phyloP scores from a whole-genome alignment of 2,888 invertebrate genomes.

The Helleia helle region DNA sequence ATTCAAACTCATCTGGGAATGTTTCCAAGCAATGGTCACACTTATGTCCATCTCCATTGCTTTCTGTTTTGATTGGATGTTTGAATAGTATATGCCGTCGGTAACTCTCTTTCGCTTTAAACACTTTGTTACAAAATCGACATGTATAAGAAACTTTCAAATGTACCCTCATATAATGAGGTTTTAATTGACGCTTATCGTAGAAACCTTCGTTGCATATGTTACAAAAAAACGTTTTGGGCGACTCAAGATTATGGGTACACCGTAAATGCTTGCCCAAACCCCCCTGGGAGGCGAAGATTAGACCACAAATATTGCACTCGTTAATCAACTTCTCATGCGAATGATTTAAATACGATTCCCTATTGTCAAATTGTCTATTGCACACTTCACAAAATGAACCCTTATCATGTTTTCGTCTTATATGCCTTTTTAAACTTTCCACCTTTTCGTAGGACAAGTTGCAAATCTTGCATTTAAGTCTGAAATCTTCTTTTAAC shows the following conservation, averaged over 20 bases:
- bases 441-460: slow-evolving; percentile 63
- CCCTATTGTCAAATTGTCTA: slow-evolving; percentile 48
- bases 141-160: slow-evolving; percentile 56
- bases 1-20: slow-evolving; percentile 51
- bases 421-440: slow-evolving; percentile 55
- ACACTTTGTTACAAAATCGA: slow-evolving; percentile 44
- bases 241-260: slow-evolving; percentile 49
- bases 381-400: slow-evolving; percentile 52
- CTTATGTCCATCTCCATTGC: slow-evolving; percentile 31
- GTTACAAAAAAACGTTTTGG: slow-evolving; percentile 49
- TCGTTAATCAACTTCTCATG: slow-evolving; percentile 49
- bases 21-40: slow-evolving; percentile 49
- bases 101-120: slow-evolving; percentile 58
- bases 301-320: slow-evolving; percentile 51
- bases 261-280: slow-evolving; percentile 53
- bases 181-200: slow-evolving; percentile 49
- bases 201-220: slow-evolving; percentile 55
- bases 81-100: slow-evolving; percentile 49
- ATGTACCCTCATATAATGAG: slow-evolving; percentile 54
- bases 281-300: slow-evolving; percentile 52
- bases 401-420: slow-evolving; percentile 53
- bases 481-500: slow-evolving; percentile 45
- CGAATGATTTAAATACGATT: slow-evolving; percentile 47
- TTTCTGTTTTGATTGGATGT: slow-evolving; percentile 31
- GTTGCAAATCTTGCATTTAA: slow-evolving; percentile 58